Evolutionary conservation across 2,113 vertebrate genomes (phyloP), one percentile per base, ranked within the genome.

Genomic region (Empidonax traillii): DNA sequence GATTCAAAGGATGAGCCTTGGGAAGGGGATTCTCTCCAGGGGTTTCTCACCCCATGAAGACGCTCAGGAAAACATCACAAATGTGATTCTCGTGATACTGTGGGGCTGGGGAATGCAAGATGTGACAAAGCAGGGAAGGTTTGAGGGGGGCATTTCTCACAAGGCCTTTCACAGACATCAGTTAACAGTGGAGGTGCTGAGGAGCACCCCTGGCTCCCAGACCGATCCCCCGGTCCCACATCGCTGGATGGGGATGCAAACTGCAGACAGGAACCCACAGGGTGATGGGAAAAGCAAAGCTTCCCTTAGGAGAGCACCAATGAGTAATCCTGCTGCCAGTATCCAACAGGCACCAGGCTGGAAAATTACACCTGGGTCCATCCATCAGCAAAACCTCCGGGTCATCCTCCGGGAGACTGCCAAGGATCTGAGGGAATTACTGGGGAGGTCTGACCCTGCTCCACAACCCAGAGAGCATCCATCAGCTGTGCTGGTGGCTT

Each of bases 141-240:
- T 30, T 53, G 31, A 1, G 49, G 19, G 24, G 51, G 35, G 11
- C 7, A 30, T 43, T 39, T 6, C 35, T 88, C 75, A 4, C 3
- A 10, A 33, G 12, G 43, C 8, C 15, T 8, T 47, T 47, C 8
- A 59, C 0, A 35, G 83, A 24, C 5, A 1, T 18, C 20, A 53
- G 12, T 30, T 46, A 72, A 41, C 7, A 51, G 74, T 1, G 13
- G 47, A 74, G 72, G 47, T 3, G 33, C 33, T 33, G 59, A 80
- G 74, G 43, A 82, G 35, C 74, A 82, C 6, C 71, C 15, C 31
- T 14, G 18, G n/a, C 53, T 77, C 73, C 62, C n/a, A 82, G 59
- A 8, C 0, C 0, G 41, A 73, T 59, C 14, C 44, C 58, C 31
- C 1, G 0, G 31, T 10, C 27, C 24, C 39, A 31, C 0, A 2